Evolutionary conservation across 2,888 invertebrate species (phyloP), one percentile per base, ranked within the genome.

Genomic region (Strigamia transsilvanica): DNA sequence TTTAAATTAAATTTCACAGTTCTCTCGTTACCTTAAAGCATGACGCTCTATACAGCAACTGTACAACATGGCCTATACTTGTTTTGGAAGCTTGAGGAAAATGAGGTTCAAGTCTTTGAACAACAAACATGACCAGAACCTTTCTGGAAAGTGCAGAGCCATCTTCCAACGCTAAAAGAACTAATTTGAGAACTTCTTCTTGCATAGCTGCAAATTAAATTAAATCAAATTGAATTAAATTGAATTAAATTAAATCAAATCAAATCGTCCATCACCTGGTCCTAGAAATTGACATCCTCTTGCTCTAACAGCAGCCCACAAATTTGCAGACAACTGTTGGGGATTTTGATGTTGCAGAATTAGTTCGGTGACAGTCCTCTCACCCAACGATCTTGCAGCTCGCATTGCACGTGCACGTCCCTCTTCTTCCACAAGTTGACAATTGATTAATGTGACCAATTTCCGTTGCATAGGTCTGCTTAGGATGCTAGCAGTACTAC

Each of bases 261-360:
- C 6, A 38, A 6, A 34, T 34, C 5, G 1, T 77, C 6, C n/a
- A 21, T 84, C 86, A 91, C 92, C 92, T 85, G 98, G 98, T 9
- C 99, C 99, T 41, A 99, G 91, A 90, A 99, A 99, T 89, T 99
- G 99, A 87, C 99, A 99, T 80, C 99, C 99, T 82, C 98, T 91
- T 0, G 97, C 95, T 78, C 99, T 90, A 12, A 99, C 98, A 34
- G 98, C 98, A 66, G 98, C 97, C 99, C 99, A 99, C 73, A 99
- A 89, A 88, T 97, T 97, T 9, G 97, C 95, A 83, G 93, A 93
- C 77, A 98, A 89, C 88, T 98, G 97, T 87, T 97, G 96, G 0
- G 97, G 96, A 89, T 97, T 97, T 90, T 99, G 98, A 88, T 98
- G 97, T 86, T 96, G 95, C 77, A 98, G 89, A 86, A 98, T 95